phyloP scores from a whole-genome alignment of 2,888 invertebrate species.

The Chalcis sispes region DNA sequence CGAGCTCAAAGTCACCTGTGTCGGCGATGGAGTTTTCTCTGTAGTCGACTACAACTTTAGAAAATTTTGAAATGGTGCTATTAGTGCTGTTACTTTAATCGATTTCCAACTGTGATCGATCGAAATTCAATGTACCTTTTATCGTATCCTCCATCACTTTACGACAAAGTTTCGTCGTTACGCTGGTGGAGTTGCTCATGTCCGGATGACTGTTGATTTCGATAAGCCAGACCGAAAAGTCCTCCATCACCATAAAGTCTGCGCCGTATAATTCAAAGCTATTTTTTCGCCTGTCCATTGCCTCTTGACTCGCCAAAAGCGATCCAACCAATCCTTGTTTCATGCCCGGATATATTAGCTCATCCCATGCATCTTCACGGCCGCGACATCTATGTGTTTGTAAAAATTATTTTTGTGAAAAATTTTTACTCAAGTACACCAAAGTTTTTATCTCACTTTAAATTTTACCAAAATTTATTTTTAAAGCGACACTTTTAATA shows the following conservation, averaged over 20 bases:
- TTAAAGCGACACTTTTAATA: too few relatives aligned
- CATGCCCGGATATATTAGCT: slow-evolving; percentile 93
- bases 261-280: slow-evolving; percentile 97
- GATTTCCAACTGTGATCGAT: background rate
- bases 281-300: slow-evolving; percentile 87
- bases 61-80: too few relatives aligned
- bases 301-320: slow-evolving; percentile 90
- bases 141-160: slow-evolving; percentile 93
- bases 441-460: too few relatives aligned
- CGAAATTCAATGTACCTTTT: slow-evolving; percentile 83
- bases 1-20: slow-evolving; percentile 88
- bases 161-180: slow-evolving; percentile 91
- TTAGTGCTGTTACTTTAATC: too few relatives aligned
- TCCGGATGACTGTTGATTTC: slow-evolving; percentile 97
- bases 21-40: slow-evolving; percentile 84
- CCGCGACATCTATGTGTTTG: slow-evolving; percentile 81
- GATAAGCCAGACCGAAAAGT: slow-evolving; percentile 92
- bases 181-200: slow-evolving; percentile 92
- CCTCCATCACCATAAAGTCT: slow-evolving; percentile 94
- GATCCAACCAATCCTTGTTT: slow-evolving; percentile 86
- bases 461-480: too few relatives aligned
- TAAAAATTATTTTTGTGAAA: background rate
- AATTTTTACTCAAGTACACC: too few relatives aligned
- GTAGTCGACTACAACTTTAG: slow-evolving; percentile 87
- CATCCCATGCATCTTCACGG: slow-evolving; percentile 87